These are phyloP conservation scores for Napeogenes sylphis DNA, from an alignment of 2,888 invertebrate genomes.

Conservation along the genomic window DNA sequence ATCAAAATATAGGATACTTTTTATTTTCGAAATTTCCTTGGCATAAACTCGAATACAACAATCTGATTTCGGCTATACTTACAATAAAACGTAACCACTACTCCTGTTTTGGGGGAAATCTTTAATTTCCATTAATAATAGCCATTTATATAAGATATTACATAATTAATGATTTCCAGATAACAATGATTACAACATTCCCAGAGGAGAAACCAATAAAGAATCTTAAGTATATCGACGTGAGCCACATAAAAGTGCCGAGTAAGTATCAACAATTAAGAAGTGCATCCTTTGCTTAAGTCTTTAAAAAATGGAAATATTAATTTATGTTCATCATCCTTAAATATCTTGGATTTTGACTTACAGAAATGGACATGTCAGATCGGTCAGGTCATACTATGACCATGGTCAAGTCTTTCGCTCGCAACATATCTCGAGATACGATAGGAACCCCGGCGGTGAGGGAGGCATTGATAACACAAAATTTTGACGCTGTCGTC, in stretches of 20 bases:
- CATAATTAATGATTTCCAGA: constrained; percentile 11
- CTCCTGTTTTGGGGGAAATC: no score
- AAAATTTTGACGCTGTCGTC: constrained; percentile 52
- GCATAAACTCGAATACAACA: no score
- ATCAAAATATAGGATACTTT: no score
- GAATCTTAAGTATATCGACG: constrained; percentile 10
- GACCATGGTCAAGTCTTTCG: constrained; percentile 35
- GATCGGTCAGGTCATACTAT: constrained; percentile 25
- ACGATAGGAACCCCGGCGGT: constrained; percentile 31
- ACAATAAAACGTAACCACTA: no score
- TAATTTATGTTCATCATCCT: not conserved
- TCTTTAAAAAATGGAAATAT: no score
- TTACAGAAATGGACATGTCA: constrained; percentile 33
- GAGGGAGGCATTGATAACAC: constrained; percentile 33
- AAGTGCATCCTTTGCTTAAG: not conserved
- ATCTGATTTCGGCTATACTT: no score
- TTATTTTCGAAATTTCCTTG: no score
- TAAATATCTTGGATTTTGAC: not conserved
- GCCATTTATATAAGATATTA: no score
- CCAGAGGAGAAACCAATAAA: constrained; percentile 10
- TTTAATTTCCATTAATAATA: no score
- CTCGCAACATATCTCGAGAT: constrained; percentile 37
- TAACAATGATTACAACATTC: constrained; percentile 11
- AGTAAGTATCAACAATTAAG: not conserved
- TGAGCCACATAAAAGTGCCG: constrained; percentile 4